Evolutionary conservation across 2,888 invertebrate genomes (phyloP), one percentile per base, ranked within the genome.

Genomic region (Eupithecia vulgata): DNA sequence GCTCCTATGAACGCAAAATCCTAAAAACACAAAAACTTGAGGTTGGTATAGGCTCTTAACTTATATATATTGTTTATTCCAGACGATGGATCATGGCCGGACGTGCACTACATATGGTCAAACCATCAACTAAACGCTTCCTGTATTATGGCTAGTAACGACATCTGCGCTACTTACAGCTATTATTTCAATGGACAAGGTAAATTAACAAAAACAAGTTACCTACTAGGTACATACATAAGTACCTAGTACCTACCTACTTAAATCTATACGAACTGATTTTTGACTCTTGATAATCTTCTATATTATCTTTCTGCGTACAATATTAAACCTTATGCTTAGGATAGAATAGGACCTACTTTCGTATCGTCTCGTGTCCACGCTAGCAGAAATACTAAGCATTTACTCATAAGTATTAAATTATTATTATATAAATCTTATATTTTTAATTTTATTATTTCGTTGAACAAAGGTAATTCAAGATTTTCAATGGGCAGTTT

Each of bases 61-160:
- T n/a, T n/a, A 42, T 15, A n/a, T 3, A 17, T 1, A 1, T 8
- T 45, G 17, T 45, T 35, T 68, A 59, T 89, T 92, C 72, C 83
- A 96, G 96, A 94, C 78, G 95, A 96, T 81, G 95, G 95, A 17
- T 90, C 95, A 0, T 94, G 95, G 84, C 96, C 96, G 0, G 95
- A 96, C 84, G 94, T 96, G 2, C 86, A 94, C 40, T 95, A 95
- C 68, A 89, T 97, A 76, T 96, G 96, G 96, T 85, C 89, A 1
- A 87, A 96, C 83, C 91, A 96, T 81, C 81, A 88, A 68, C 78
- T 82, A 8, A 83, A 93, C 73, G 95, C 96, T 45, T 89, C 95
- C 2, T 96, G 96, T 82, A 89, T 94, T 70, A 88, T 95, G 83
- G 90, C 95, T 1, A 88, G 87, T n/a, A 96, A 95, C 64, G 95